Percentiles rank a stretch among this genome's conserved stretches.
phyloP scores from a whole-genome alignment of 92 coral and sea anemone species.

The Parazoanthus swiftii region DNA sequence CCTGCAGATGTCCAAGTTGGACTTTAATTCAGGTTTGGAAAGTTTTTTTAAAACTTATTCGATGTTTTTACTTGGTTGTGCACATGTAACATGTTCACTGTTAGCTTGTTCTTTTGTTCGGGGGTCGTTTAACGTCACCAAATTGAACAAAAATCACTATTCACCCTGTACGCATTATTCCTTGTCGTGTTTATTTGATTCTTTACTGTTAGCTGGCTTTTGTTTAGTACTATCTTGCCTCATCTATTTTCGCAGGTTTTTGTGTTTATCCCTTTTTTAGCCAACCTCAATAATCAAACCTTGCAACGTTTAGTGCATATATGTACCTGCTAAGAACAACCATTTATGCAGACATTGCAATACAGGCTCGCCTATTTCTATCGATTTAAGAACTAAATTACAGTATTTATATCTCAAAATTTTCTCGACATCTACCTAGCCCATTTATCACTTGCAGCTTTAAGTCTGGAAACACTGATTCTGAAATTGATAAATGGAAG shows the following conservation, averaged over 20 bases:
- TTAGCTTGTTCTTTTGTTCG: background rate
- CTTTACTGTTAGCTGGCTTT: background rate
- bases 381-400: no score
- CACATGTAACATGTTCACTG: background rate
- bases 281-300: no score
- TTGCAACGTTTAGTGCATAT: no score
- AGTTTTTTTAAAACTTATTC: background rate
- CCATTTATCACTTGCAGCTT: no score
- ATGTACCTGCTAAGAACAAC: no score
- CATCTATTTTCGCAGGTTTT: background rate
- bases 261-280: background rate
- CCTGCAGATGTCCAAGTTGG: constrained; percentile 97
- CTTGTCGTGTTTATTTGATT: background rate
- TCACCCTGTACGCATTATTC: background rate
- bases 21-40: constrained; percentile 87
- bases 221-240: background rate
- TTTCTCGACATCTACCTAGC: no score
- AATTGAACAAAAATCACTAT: background rate
- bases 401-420: no score
- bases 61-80: background rate
- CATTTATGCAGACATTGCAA: no score
- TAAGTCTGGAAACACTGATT: no score
- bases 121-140: background rate
- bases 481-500: no score
- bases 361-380: no score